Conservation (phyloP, 30 jellyfish, hydroid and myxozoan species). For the Aurelia sp. region DNA sequence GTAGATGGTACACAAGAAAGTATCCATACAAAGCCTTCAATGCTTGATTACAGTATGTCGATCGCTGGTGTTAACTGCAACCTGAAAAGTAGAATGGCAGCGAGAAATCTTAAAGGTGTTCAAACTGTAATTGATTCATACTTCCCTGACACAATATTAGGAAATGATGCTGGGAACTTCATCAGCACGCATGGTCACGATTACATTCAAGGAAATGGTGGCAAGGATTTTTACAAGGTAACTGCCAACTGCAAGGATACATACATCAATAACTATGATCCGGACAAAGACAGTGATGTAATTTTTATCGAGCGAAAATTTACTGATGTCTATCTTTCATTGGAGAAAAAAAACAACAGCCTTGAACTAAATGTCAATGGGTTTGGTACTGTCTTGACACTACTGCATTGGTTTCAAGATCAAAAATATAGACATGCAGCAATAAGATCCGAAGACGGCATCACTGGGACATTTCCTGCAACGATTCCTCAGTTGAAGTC, state of each 20-base stretch:
- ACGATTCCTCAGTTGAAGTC: background rate
- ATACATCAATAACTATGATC: too few species aligned
- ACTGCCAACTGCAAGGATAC: too few species aligned
- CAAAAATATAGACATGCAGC: background rate
- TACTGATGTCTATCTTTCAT: too few species aligned
- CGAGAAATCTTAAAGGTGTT: background rate
- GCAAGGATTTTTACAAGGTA: too few species aligned
- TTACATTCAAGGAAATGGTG: background rate
- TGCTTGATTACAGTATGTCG: background rate
- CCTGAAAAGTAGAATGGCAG: background rate
- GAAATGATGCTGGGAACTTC: too few species aligned
- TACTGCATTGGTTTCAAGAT: background rate
- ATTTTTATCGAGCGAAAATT: too few species aligned
- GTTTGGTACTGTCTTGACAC: background rate
- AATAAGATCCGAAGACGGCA: background rate
- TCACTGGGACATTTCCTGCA: background rate
- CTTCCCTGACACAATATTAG: too few species aligned
- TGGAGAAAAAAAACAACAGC: background rate
- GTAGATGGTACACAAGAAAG: background rate
- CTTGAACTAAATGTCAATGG: background rate
- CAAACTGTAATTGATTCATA: too few species aligned
- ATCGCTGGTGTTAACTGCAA: background rate
- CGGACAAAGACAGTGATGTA: too few species aligned
- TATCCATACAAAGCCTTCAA: background rate
- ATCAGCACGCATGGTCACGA: too few species aligned